Evolutionary conservation across 2,113 vertebrate genomes (phyloP).

Genomic region (Montifringilla adamsi): DNA sequence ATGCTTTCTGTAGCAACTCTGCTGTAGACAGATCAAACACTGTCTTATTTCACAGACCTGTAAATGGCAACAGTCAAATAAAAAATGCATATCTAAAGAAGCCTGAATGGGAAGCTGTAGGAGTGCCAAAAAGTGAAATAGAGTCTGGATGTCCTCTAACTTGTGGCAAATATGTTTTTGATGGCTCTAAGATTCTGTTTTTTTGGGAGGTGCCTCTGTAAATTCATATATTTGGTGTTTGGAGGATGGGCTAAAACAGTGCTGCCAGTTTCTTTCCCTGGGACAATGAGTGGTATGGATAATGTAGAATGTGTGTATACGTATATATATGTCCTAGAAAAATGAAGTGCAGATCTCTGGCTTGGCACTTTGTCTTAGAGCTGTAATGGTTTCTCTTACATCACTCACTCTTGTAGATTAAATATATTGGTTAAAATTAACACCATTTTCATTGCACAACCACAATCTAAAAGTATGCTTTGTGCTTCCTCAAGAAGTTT

Average conservation of each 20-base stretch:
- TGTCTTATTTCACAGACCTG: not conserved
- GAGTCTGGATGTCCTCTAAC: not conserved
- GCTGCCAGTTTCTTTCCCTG: not conserved
- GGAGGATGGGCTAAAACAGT: not conserved
- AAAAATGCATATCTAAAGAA: not conserved
- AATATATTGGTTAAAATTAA: not conserved
- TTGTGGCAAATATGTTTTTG: not conserved
- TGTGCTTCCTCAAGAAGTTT: not conserved
- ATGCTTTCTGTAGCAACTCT: not conserved
- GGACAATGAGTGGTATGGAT: not conserved
- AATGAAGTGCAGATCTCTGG: not conserved
- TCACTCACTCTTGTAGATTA: not conserved
- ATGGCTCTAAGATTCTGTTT: not conserved
- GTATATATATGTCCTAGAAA: not conserved
- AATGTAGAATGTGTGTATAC: not conserved
- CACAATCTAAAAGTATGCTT: not conserved
- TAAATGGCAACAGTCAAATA: not conserved
- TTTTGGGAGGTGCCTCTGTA: not conserved
- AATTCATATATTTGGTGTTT: not conserved
- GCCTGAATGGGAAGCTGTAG: not conserved
- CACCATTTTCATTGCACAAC: not conserved
- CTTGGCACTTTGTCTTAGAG: not conserved
- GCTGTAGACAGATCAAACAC: not conserved
- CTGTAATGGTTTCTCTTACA: not conserved
- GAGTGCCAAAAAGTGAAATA: not conserved